A percentile compares a stretch with the other conserved stretches of the same genome.
Evolutionary conservation across 92 coral and sea anemone genomes (phyloP).

Genomic region (Parazoanthus darwini): DNA sequence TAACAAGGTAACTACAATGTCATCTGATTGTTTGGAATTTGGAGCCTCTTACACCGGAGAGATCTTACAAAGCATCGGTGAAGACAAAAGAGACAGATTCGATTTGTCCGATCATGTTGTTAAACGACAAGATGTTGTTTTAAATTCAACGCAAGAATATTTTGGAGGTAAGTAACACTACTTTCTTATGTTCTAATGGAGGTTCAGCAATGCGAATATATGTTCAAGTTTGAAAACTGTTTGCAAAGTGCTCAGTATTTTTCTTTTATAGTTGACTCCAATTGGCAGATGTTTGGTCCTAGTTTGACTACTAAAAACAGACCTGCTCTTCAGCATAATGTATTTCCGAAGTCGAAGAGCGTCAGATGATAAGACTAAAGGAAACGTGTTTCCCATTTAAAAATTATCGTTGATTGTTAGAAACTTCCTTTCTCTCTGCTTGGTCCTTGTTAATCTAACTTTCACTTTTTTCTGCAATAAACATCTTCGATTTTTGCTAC

Average conservation of each 20-base stretch:
- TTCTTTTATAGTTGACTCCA: background rate
- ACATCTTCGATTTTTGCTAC: too few species aligned
- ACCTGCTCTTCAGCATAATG: background rate
- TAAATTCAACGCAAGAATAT: background rate
- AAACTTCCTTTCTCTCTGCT: background rate
- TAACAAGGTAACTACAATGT: background rate
- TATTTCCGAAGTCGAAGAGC: too few species aligned
- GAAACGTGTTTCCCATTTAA: background rate
- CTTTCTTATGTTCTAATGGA: too few species aligned
- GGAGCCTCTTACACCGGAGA: background rate
- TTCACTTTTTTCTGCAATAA: too few species aligned
- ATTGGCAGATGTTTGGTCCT: background rate
- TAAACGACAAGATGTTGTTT: background rate
- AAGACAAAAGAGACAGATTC: background rate
- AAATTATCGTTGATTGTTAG: background rate
- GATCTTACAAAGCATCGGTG: background rate
- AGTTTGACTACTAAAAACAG: background rate
- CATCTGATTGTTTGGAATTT: background rate
- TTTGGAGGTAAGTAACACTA: background rate
- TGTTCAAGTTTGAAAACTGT: background rate
- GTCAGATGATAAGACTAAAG: background rate
- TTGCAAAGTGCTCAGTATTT: background rate
- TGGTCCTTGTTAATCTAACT: too few species aligned
- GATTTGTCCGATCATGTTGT: background rate
- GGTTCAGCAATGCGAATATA: background rate